phyloP scores from a whole-genome alignment of 2,113 vertebrate genomes.

The Poeciliopsis retropinna region DNA sequence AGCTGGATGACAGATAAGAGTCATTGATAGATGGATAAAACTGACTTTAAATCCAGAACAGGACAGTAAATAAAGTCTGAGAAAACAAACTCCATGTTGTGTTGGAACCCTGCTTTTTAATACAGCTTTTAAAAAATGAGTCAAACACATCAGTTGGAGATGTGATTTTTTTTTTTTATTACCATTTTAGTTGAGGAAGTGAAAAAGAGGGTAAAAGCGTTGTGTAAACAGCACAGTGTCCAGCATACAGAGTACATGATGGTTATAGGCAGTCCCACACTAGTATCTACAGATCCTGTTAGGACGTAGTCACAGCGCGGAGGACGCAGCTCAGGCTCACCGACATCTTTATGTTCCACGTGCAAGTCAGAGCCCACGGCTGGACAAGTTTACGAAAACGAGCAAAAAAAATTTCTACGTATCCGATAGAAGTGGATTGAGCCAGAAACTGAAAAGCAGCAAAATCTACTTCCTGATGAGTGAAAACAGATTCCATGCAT shows the following conservation, averaged over 20 bases:
- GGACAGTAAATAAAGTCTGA: too few relatives aligned
- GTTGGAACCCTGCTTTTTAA: too few relatives aligned
- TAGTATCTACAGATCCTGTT: constrained; percentile 40
- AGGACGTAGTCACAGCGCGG: constrained; percentile 37
- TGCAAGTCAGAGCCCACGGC: constrained; percentile 25
- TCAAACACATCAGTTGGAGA: constrained; percentile 24
- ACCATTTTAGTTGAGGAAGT: constrained; percentile 61
- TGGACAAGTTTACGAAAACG: constrained; percentile 53
- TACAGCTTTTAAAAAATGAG: background rate
- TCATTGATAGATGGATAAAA: too few relatives aligned
- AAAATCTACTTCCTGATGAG: background rate
- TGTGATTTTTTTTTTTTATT: constrained; percentile 35
- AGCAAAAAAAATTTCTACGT: constrained; percentile 36
- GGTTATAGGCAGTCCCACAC: constrained; percentile 50
- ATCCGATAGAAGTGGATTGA: constrained; percentile 19
- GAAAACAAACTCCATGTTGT: too few relatives aligned
- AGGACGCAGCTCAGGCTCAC: constrained; percentile 15
- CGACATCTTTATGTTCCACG: constrained; percentile 1
- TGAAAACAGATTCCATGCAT: constrained; percentile 10
- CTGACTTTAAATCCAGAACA: too few relatives aligned
- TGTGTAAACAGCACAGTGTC: constrained; percentile 60
- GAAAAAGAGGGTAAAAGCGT: constrained; percentile 58
- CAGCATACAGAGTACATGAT: constrained; percentile 64
- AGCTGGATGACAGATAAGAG: background rate
- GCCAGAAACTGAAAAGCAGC: background rate